Evolutionary conservation across 37 sponge, comb jelly and placozoan genomes (phyloP).

Genomic region (Bolinopsis microptera): DNA sequence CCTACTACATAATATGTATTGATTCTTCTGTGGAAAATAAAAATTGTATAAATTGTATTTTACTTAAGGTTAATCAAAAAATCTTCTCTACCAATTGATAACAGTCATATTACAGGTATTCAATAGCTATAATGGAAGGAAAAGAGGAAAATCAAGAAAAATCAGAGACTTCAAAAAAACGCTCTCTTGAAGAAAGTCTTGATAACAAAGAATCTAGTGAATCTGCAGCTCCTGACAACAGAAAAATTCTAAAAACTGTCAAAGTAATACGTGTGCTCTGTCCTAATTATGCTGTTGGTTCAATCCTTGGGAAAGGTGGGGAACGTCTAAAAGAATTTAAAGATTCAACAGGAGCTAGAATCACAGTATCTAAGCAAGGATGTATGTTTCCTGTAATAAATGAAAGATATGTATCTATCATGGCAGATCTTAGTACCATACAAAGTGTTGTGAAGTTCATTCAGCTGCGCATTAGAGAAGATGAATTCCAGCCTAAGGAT

Average conservation of each 20-base stretch:
- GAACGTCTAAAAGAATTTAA: neutral
- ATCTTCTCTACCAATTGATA: neutral
- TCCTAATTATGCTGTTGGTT: slow-evolving; percentile 1
- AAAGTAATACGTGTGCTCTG: neutral
- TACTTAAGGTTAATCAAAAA: neutral
- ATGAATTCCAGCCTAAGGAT: neutral
- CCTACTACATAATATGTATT: too few species aligned
- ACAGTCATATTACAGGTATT: too few species aligned
- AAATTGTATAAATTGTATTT: neutral
- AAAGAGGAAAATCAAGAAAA: neutral
- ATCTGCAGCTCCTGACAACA: neutral
- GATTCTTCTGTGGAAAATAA: too few species aligned
- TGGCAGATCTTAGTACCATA: neutral
- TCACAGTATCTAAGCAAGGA: neutral
- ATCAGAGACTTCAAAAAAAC: neutral
- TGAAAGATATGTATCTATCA: neutral
- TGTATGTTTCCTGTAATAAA: slow-evolving; percentile 24
- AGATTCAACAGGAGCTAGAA: slow-evolving; percentile 6
- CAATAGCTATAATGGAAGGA: neutral
- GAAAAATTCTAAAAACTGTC: slow-evolving; percentile 27
- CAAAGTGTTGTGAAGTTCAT: neutral
- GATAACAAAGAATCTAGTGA: neutral
- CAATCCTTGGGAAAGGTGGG: neutral
- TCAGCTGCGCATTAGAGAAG: neutral
- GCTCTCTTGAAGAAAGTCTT: neutral